Conservation (phyloP, 2,797 vertebrate species). For the Leontocebus nigricollis region DNA sequence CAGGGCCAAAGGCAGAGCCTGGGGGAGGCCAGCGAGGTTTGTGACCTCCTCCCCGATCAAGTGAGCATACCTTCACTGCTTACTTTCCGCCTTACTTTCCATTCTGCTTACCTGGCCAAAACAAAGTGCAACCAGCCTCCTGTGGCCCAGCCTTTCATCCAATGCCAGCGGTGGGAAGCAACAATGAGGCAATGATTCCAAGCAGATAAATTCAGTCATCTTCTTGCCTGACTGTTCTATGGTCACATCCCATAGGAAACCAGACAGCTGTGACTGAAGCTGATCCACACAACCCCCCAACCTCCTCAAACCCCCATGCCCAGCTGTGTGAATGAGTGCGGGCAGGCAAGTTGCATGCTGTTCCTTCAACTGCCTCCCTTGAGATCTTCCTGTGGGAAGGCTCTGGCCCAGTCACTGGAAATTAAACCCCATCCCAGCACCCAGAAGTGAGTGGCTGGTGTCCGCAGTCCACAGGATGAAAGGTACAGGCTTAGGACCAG, state of each 20-base stretch:
- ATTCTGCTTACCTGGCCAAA: not conserved
- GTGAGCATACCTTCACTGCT: not conserved
- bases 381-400: too few relatives aligned
- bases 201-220: not conserved
- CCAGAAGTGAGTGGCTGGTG: too few relatives aligned
- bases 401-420: too few relatives aligned
- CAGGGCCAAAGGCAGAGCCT: too few relatives aligned
- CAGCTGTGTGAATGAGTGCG: rapidly evolving
- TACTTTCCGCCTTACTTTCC: not conserved
- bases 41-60: too few relatives aligned
- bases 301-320: too few relatives aligned
- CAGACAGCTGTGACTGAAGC: not conserved
- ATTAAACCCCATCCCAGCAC: too few relatives aligned
- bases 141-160: not conserved
- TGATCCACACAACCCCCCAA: too few relatives aligned
- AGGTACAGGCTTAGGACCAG: too few relatives aligned
- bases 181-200: not conserved
- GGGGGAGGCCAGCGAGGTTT: too few relatives aligned
- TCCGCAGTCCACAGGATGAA: too few relatives aligned
- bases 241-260: not conserved
- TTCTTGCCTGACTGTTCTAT: not conserved
- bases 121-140: not conserved
- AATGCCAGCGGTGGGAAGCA: not conserved
- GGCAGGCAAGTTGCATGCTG: too few relatives aligned
- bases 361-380: not conserved